These are phyloP conservation scores for Amiota minor DNA, from an alignment of 2,888 invertebrate species.

Conservation along the genomic window DNA sequence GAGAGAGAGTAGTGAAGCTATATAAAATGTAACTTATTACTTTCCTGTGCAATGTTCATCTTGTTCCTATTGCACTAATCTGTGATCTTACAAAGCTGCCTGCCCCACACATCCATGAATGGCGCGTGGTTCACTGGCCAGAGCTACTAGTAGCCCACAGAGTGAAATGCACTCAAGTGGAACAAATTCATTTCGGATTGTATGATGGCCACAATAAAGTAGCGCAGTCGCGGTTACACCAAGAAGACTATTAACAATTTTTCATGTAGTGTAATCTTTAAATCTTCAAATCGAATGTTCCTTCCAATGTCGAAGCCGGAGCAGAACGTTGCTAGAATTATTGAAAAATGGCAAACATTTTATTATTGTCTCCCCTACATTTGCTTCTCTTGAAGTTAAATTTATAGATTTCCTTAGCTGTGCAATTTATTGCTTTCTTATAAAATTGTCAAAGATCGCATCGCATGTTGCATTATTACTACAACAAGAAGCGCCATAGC, in stretches of 20 bases:
- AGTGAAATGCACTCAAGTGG: slow-evolving; percentile 41
- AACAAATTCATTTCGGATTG: slow-evolving; percentile 60
- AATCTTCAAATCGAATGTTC: slow-evolving; percentile 46
- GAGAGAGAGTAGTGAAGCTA: not conserved
- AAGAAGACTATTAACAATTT: slow-evolving; percentile 60
- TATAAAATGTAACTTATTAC: slow-evolving; percentile 12
- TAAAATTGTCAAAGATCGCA: slow-evolving; percentile 65
- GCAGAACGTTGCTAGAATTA: slow-evolving; percentile 20
- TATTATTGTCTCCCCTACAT: not conserved
- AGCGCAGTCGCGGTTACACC: slow-evolving; percentile 33
- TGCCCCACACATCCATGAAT: slow-evolving; percentile 18
- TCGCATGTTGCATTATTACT: slow-evolving; percentile 39
- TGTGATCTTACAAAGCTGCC: slow-evolving; percentile 7
- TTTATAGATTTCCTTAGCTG: slow-evolving; percentile 34
- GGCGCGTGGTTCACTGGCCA: not conserved
- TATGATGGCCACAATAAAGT: slow-evolving; percentile 6
- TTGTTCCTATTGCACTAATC: slow-evolving; percentile 1
- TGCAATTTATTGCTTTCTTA: slow-evolving; percentile 43
- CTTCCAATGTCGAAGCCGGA: slow-evolving; percentile 22
- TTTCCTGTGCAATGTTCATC: slow-evolving; percentile 12
- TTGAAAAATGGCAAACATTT: slow-evolving; percentile 25
- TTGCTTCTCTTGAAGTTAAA: not conserved
- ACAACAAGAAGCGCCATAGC: too few relatives aligned
- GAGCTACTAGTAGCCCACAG: too few relatives aligned
- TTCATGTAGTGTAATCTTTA: slow-evolving; percentile 57